phyloP scores from a whole-genome alignment of 2,113 vertebrate species.

The Amblyopsis rosae region DNA sequence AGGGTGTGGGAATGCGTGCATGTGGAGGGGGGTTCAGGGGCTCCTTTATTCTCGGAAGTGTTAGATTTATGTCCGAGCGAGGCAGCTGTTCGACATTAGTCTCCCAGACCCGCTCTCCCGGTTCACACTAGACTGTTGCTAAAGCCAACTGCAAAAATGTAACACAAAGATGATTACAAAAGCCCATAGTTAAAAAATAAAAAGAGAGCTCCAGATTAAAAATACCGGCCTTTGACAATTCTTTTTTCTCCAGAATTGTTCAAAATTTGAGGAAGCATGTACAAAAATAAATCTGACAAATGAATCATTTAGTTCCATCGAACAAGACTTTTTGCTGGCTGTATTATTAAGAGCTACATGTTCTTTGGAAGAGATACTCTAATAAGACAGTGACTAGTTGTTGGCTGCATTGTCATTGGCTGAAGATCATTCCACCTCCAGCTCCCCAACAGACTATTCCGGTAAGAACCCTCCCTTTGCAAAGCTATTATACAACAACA shows the following conservation, averaged over 20 bases:
- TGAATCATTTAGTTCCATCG: background rate
- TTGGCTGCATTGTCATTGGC: slow-evolving; percentile 58
- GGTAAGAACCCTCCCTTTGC: slow-evolving; percentile 62
- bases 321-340: background rate
- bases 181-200: background rate
- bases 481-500: slow-evolving; percentile 27
- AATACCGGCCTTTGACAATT: too few relatives aligned
- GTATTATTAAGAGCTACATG: background rate
- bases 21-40: background rate
- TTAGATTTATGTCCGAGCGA: slow-evolving; percentile 49
- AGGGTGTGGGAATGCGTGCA: background rate
- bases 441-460: slow-evolving; percentile 53
- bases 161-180: background rate
- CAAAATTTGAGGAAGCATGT: background rate
- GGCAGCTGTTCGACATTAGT: slow-evolving; percentile 63
- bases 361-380: slow-evolving; percentile 27
- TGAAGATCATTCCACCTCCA: slow-evolving; percentile 45
- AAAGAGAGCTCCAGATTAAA: too few relatives aligned
- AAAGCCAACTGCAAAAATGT: background rate
- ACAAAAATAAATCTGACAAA: background rate
- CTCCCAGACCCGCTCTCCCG: slow-evolving; percentile 19
- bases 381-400: slow-evolving; percentile 53
- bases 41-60: slow-evolving; percentile 34
- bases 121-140: background rate
- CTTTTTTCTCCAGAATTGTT: too few relatives aligned